Evolutionary conservation across 2,797 vertebrate species (phyloP).

Genomic region (Erpetoichthys calabaricus): DNA sequence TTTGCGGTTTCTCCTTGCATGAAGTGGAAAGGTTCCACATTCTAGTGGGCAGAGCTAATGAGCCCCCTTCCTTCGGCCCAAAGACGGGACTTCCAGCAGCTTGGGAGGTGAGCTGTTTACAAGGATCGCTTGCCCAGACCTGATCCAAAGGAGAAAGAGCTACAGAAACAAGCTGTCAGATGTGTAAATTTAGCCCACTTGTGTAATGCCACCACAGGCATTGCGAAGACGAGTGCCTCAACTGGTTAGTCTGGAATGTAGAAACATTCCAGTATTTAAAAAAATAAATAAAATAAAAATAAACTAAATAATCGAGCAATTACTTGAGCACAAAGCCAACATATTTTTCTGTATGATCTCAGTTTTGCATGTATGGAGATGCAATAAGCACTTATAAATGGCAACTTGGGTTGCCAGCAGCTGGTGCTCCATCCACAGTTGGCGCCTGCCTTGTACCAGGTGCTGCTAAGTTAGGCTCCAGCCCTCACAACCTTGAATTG

Average conservation of each 20-base stretch:
- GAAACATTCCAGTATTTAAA: slow-evolving; percentile 62
- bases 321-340: too few relatives aligned
- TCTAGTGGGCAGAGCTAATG: slow-evolving; percentile 71
- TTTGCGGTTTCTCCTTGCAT: slow-evolving; percentile 72
- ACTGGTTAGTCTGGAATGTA: slow-evolving; percentile 27
- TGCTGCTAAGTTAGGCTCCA: too few relatives aligned
- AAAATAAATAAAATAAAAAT: too few relatives aligned
- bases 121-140: slow-evolving; percentile 26
- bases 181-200: slow-evolving; percentile 26
- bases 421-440: too few relatives aligned
- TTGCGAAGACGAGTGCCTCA: slow-evolving; percentile 12
- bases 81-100: slow-evolving; percentile 49
- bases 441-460: too few relatives aligned
- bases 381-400: too few relatives aligned
- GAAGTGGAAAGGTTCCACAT: slow-evolving; percentile 70
- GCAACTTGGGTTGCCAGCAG: too few relatives aligned
- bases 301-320: too few relatives aligned
- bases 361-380: too few relatives aligned
- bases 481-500: too few relatives aligned
- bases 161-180: slow-evolving; percentile 30
- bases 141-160: slow-evolving; percentile 20
- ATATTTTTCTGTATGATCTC: too few relatives aligned
- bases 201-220: slow-evolving; percentile 16
- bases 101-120: slow-evolving; percentile 45
- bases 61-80: slow-evolving; percentile 69